Conservation (phyloP, 2,797 vertebrate genomes). For the Molossus molossus region DNA sequence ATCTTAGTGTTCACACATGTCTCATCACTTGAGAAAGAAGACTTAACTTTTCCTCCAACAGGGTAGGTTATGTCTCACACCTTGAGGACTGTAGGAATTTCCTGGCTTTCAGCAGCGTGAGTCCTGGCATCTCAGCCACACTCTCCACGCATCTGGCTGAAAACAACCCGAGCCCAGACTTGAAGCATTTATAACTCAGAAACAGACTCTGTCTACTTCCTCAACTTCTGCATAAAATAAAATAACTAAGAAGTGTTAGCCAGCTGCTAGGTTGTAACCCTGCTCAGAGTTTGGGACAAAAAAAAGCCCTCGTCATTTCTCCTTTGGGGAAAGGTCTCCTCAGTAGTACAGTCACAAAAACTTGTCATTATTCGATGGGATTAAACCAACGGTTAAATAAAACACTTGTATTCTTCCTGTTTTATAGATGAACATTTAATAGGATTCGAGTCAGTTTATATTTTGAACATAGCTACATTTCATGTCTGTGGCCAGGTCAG, state of each 20-base stretch:
- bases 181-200: neutral
- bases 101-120: neutral
- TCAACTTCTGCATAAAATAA: slow-evolving; percentile 21
- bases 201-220: neutral
- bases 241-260: neutral
- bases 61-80: neutral
- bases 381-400: slow-evolving; percentile 37
- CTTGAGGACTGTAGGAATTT: neutral
- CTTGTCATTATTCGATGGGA: neutral
- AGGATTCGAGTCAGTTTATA: neutral
- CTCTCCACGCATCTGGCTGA: neutral
- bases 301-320: neutral
- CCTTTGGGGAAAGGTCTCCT: neutral
- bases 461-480: slow-evolving; percentile 5
- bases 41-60: neutral
- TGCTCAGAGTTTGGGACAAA: neutral
- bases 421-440: neutral
- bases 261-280: neutral
- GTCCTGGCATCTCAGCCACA: neutral
- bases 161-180: neutral
- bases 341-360: neutral
- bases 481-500: neutral
- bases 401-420: neutral
- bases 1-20: neutral
- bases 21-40: neutral